These are phyloP conservation scores for Ommatoiulus sabulosus DNA, from an alignment of 2,888 invertebrate genomes.

Conservation along the genomic window DNA sequence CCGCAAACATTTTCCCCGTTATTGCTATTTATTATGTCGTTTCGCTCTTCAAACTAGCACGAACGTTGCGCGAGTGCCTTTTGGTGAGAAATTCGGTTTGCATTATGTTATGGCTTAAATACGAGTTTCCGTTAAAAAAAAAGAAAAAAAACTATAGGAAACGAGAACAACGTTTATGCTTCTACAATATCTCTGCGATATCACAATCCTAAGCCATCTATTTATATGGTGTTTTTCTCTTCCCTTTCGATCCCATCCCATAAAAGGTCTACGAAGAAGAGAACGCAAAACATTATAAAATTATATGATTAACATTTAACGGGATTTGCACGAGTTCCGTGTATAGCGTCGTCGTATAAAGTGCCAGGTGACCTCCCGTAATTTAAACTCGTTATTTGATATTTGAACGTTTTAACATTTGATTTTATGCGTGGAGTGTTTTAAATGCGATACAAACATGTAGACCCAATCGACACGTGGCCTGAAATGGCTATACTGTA, in stretches of 20 bases:
- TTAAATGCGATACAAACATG: neutral
- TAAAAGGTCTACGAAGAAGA: neutral
- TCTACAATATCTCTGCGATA: neutral
- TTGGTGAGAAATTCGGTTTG: neutral
- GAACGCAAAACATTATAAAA: neutral
- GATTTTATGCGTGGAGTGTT: neutral
- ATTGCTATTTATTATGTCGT: slow-evolving; percentile 43
- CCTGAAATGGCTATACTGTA: too few relatives aligned
- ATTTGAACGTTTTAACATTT: neutral
- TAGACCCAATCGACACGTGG: too few relatives aligned
- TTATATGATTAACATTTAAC: slow-evolving; percentile 4
- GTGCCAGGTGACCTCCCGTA: neutral
- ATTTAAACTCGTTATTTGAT: neutral
- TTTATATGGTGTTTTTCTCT: neutral
- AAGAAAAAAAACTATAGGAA: too few relatives aligned
- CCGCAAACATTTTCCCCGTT: neutral
- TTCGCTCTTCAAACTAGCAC: neutral
- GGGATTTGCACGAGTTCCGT: neutral
- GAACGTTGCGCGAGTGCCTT: neutral
- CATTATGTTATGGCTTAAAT: neutral
- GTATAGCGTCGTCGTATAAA: neutral
- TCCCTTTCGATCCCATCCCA: neutral
- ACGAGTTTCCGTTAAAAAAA: neutral
- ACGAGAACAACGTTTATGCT: neutral
- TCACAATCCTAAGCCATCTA: neutral